phyloP scores from a whole-genome alignment of 2,888 invertebrate genomes.

The Phania funesta region DNA sequence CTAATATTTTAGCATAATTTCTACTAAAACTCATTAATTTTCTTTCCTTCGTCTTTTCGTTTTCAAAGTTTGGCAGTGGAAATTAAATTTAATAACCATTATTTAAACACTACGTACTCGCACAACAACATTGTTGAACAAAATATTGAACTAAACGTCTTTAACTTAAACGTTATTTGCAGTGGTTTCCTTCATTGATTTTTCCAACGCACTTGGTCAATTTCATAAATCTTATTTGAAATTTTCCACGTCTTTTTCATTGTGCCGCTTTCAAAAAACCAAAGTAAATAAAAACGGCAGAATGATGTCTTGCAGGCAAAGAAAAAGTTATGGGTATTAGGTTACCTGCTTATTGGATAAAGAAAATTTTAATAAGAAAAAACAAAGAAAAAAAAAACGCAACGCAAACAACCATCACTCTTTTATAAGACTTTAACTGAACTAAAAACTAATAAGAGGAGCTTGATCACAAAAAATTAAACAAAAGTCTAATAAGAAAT shows the following conservation, averaged over 20 bases:
- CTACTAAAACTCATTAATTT: slow-evolving; percentile 1
- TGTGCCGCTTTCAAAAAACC: slow-evolving; percentile 29
- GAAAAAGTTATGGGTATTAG: slow-evolving; percentile 64
- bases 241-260: slow-evolving; percentile 34
- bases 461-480: slow-evolving; percentile 9
- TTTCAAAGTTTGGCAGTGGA: background rate
- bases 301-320: slow-evolving; percentile 58
- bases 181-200: slow-evolving; percentile 22
- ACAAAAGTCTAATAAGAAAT: slow-evolving; percentile 10
- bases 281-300: slow-evolving; percentile 32
- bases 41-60: background rate
- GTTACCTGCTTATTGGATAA: slow-evolving; percentile 59
- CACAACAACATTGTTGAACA: slow-evolving; percentile 26
- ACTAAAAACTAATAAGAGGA: slow-evolving; percentile 46
- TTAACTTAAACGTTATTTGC: slow-evolving; percentile 19
- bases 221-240: slow-evolving; percentile 60
- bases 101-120: slow-evolving; percentile 28
- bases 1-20: slow-evolving; percentile 37
- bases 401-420: slow-evolving; percentile 19
- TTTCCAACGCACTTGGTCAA: slow-evolving; percentile 62
- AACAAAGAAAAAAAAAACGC: background rate
- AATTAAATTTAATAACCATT: slow-evolving; percentile 36
- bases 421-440: slow-evolving; percentile 36
- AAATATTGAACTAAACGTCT: slow-evolving; percentile 37
- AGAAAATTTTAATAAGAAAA: slow-evolving; percentile 10